phyloP scores from a whole-genome alignment of 53 echinoderm and acorn worm genomes.

The Zoroaster sp. region DNA sequence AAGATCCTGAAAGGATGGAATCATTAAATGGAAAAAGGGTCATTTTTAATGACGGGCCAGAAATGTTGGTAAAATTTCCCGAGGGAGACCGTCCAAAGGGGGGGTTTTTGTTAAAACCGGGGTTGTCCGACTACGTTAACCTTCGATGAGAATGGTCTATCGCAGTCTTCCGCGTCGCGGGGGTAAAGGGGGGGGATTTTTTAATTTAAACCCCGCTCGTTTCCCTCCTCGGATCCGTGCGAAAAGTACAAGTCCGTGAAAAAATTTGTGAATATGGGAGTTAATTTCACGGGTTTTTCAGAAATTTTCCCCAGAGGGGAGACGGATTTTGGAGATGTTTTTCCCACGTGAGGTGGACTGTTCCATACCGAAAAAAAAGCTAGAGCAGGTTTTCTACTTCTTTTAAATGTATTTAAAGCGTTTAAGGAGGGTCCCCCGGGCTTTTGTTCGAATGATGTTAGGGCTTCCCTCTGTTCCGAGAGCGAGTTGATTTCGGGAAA shows the following conservation, averaged over 20 bases:
- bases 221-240: not conserved
- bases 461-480: not conserved
- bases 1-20: not conserved
- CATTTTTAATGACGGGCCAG: conserved; percentile 16
- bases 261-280: not conserved
- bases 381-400: not conserved
- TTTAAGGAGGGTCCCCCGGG: not conserved
- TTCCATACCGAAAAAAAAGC: not conserved
- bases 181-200: not conserved
- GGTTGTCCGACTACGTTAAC: not conserved
- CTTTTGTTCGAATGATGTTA: not conserved
- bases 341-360: not conserved
- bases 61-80: conserved; percentile 33
- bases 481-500: not conserved
- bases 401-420: not conserved
- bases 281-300: conserved; percentile 1
- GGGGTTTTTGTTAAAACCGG: not conserved
- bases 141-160: not conserved
- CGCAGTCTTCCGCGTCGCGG: not conserved
- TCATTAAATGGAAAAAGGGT: not conserved
- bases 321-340: not conserved
- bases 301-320: conserved; percentile 5
- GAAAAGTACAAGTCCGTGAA: not conserved
- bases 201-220: not conserved
- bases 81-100: not conserved